Evolutionary conservation across 2,888 invertebrate species (phyloP).

Genomic region (Heliconius aoede): DNA sequence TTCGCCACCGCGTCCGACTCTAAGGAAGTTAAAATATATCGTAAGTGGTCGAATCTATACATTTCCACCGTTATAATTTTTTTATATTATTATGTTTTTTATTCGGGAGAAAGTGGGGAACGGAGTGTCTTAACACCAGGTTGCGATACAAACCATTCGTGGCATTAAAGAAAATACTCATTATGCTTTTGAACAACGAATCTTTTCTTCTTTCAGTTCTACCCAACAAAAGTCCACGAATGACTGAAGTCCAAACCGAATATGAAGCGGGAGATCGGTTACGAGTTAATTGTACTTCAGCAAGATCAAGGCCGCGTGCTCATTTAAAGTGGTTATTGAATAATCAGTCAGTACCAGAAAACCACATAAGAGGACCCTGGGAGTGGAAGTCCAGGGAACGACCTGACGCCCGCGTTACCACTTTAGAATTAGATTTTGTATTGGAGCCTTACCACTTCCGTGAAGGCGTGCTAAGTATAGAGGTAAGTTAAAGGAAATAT

Average conservation of each 20-base stretch:
- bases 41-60: conserved; percentile 64
- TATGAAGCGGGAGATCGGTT: conserved; percentile 90
- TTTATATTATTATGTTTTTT: too few species aligned
- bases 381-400: conserved; percentile 76
- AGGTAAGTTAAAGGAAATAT: conserved; percentile 71
- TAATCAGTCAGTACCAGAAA: conserved; percentile 85
- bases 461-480: conserved; percentile 90
- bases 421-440: conserved; percentile 89
- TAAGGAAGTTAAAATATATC: conserved; percentile 74
- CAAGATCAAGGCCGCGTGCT: conserved; percentile 90
- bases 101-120: too few species aligned
- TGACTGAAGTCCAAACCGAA: conserved; percentile 89
- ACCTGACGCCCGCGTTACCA: conserved; percentile 86
- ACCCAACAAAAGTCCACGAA: conserved; percentile 89
- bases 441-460: conserved; percentile 89
- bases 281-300: conserved; percentile 91
- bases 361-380: conserved; percentile 80
- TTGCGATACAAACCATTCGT: too few species aligned
- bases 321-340: conserved; percentile 93
- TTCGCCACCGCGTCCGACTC: conserved; percentile 72
- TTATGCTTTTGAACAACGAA: neutral
- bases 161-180: too few species aligned
- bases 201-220: conserved; percentile 81
- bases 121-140: too few species aligned
- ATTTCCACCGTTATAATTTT: too few species aligned